Evolutionary conservation across 2,113 vertebrate species (phyloP).

Genomic region (Dolichotis patagonum): DNA sequence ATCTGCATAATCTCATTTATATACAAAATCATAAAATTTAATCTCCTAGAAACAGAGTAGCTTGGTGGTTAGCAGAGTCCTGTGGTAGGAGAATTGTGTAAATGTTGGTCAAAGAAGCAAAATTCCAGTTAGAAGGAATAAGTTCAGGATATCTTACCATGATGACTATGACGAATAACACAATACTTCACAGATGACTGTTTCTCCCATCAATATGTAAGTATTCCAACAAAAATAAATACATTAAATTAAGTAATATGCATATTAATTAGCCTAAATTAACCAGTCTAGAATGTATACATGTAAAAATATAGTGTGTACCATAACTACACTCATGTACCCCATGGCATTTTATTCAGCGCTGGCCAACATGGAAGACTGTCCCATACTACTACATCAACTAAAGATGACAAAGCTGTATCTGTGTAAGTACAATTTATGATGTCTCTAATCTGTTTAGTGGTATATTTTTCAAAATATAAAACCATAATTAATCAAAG

Average conservation of each 20-base stretch:
- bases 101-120: not conserved
- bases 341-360: not conserved
- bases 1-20: too few relatives aligned
- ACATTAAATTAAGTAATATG: not conserved
- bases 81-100: not conserved
- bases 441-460: not conserved
- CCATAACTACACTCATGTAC: not conserved
- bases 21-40: not conserved
- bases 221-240: not conserved
- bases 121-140: not conserved
- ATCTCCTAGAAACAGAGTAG: not conserved
- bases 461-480: not conserved
- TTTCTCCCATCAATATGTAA: not conserved
- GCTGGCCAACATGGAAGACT: not conserved
- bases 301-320: not conserved
- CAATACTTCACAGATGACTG: not conserved
- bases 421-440: not conserved
- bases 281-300: not conserved
- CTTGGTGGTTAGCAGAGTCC: not conserved
- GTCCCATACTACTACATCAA: not conserved
- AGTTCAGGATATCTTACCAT: not conserved
- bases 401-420: not conserved
- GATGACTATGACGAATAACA: not conserved
- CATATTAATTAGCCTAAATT: not conserved
- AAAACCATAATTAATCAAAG: not conserved